These are phyloP conservation scores for Papilio elwesi DNA, from an alignment of 2,888 invertebrate species.

Conservation along the genomic window DNA sequence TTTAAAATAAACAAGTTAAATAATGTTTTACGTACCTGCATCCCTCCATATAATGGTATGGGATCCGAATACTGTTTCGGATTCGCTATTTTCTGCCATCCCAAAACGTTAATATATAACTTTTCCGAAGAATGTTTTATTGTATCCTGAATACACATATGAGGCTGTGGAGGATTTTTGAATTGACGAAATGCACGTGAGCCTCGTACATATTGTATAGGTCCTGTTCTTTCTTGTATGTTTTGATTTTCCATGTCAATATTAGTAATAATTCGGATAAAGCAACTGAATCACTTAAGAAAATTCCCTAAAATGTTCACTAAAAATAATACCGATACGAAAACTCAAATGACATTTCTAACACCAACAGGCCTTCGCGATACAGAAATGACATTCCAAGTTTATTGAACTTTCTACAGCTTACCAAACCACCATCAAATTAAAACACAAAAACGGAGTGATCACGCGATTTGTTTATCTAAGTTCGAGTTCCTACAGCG, in stretches of 20 bases:
- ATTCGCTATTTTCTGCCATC: conserved; percentile 89
- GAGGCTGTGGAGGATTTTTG: conserved; percentile 90
- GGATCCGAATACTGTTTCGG: conserved; percentile 87
- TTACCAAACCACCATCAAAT: conserved; percentile 33
- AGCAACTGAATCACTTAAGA: conserved; percentile 40
- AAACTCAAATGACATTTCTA: conserved; percentile 40
- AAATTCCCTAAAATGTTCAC: conserved; percentile 33
- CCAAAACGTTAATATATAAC: conserved; percentile 87
- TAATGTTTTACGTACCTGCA: conserved; percentile 79
- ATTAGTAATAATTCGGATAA: conserved; percentile 43
- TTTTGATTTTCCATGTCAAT: conserved; percentile 77
- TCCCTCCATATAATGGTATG: conserved; percentile 89
- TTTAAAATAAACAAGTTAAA: conserved; percentile 24
- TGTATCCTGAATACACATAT: conserved; percentile 88
- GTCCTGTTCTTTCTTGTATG: conserved; percentile 72
- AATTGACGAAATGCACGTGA: conserved; percentile 87
- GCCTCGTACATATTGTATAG: conserved; percentile 83
- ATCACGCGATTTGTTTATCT: conserved; percentile 34
- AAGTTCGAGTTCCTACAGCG: conserved; percentile 35
- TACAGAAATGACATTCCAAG: conserved; percentile 62
- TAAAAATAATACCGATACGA: conserved; percentile 41
- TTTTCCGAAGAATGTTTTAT: conserved; percentile 85
- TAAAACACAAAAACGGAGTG: conserved; percentile 35
- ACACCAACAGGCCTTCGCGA: conserved; percentile 30
- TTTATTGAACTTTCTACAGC: conserved; percentile 71